phyloP scores from a whole-genome alignment of 53 echinoderm and acorn worm species.

The Luidia sarsii region DNA sequence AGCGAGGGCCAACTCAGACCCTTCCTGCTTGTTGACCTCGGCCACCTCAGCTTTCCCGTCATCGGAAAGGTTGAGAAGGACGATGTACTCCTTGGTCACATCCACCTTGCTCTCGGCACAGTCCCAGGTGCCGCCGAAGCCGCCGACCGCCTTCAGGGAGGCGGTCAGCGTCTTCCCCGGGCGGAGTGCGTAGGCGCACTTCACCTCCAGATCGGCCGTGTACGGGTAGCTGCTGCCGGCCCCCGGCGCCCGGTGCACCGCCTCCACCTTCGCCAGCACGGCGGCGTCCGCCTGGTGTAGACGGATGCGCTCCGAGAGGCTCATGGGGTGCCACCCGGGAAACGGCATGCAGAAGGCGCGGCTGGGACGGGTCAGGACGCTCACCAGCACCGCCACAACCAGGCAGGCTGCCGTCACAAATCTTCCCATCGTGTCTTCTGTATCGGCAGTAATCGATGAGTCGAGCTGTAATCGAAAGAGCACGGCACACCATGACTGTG shows the following conservation, averaged over 20 bases:
- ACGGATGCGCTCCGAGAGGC: conserved; percentile 35
- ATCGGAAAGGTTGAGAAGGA: not conserved
- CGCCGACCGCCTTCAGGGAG: not conserved
- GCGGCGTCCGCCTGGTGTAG: conserved; percentile 3
- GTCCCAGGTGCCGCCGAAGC: conserved; percentile 44
- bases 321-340: conserved; percentile 44
- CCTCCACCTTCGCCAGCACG: not conserved
- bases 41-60: not conserved
- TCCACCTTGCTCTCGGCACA: conserved; percentile 20
- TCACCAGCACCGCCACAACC: too few species aligned
- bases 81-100: not conserved
- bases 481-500: too few species aligned
- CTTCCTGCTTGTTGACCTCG: too few species aligned
- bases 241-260: not conserved
- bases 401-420: too few species aligned
- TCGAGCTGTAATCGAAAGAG: too few species aligned
- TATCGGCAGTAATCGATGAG: too few species aligned
- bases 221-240: conserved; percentile 16
- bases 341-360: too few species aligned
- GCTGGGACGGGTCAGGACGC: too few species aligned
- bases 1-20: too few species aligned
- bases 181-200: not conserved
- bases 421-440: too few species aligned
- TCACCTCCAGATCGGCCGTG: conserved; percentile 19
- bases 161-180: not conserved